Evolutionary conservation across 1,140 invertebrate species (phyloP), one percentile per base, ranked within the genome.

Genomic region (Lepidurus couesii): DNA sequence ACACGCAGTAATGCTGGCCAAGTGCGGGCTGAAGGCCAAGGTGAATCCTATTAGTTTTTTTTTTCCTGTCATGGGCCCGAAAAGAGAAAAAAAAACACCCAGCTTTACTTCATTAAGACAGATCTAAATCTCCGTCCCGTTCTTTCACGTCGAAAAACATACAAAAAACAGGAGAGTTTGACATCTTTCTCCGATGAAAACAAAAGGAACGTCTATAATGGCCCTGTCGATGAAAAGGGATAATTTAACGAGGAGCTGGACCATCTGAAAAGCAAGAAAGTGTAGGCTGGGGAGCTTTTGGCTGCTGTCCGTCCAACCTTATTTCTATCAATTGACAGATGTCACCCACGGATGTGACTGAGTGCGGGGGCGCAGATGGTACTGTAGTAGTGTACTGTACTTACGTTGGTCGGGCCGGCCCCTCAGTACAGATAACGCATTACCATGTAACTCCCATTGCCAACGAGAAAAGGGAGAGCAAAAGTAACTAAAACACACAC

Each of bases 331-430:
- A 65, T 65, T 65, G 53, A 65, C 53, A 65, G 53, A 65, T 65
- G 53, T 65, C 53, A 65, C 16, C 53, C 53, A 16, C 21, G 53
- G 53, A 65, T 65, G 53, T 65, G 53, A 65, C 53, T 8, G 45
- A 65, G 53, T 16, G 53, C 53, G 53, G 53, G 53, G 53, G 53
- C 53, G 53, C 53, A 65, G 53, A 65, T 65, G 53, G 53, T 65
- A 21, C 34, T 34, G 34, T 34, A 34, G 34, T 34, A 34, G 2
- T 34, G 34, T 34, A 34, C 34, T 34, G 34, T 34, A 34, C 34
- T 34, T 34, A 34, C 53, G 21, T 65, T 21, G 53, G 53, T n/a
- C 8, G 53, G 21, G 53, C 3, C 53, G 34, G 34, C 53, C 21
- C 21, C 9, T 21, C 53, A 21, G 16, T 65, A 16, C 21, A 65